Evolutionary conservation across 2,888 invertebrate species (phyloP), one percentile per base, ranked within the genome.

Genomic region (Cataglyphis livida): DNA sequence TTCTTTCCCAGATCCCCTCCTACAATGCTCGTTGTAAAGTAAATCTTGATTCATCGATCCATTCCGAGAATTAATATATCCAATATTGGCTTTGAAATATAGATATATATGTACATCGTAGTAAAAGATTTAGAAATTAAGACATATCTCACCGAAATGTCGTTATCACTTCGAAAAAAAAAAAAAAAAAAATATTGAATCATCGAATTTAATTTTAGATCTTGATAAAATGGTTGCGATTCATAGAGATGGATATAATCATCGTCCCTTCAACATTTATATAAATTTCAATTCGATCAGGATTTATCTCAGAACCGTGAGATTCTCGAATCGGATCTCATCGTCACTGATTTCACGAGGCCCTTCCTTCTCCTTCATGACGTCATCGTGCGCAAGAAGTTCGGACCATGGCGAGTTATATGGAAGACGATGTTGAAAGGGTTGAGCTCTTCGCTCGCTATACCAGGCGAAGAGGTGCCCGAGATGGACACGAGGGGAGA

Each of bases 371-470:
- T 21, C 32, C 25, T 41, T 68, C 38, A 54, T 3, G 57, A 57
- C 18, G n/a, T 2, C 54, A 12, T 41, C 68, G 54, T 41, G n/a
- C 18, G 15, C 41, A 57, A 79, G 71, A 61, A 71, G 71, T 76
- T 68, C 54, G 68, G 68, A 68, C 44, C 28, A 54, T 4, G 70
- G 32, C 70, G 32, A 78, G 54, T 48, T 74, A 76, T 76, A 75
- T 18, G 85, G 81, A 57, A 41, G 75, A 59, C 57, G 44, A 62
- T 65, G 48, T 66, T 66, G 35, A 68, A n/a, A 51, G 57, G 66
- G 70, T 62, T 62, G 70, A 64, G 28, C 28, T 28, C 28, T 2
- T 28, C 28, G 28, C 28, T 35, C 66, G 54, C 68, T 79, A 25
- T n/a, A 75, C 21, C 48, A 64, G 64, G 41, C 51, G 81, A 54